Base-by-base conservation (phyloP, 2,797 vertebrate species). In the Phrynocephalus vlangalii region DNA sequence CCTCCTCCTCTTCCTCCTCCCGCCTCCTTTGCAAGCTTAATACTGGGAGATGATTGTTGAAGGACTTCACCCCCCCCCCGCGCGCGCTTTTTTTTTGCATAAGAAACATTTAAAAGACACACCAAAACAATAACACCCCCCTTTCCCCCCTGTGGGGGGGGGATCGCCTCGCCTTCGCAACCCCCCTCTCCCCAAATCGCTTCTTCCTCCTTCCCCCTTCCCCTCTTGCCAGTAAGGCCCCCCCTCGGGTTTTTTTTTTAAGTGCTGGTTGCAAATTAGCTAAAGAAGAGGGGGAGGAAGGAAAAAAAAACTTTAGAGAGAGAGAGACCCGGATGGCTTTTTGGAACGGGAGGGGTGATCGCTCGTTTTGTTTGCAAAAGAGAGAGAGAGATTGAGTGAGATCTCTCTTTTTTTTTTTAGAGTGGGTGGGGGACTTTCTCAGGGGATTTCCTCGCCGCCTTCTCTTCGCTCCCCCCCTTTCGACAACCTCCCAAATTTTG, bases 191-290 rank as follows among this genome's bases (percentile, higher is more conserved):
- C 50, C 28, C 6, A 10, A 16, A 52, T n/a, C 13, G 77, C 77
- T 1, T 4, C 13, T 6, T 8, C 33, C 16, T 48, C 60, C 48
- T 10, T 20, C 56, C 50, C 22, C 30, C 38, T 28, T 3, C 28
- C 24, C 3, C 30, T 24, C n/a, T 24, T 24, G 16, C 60, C 13
- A 63, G 2, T 18, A 16, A 33, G 33, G 33, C 38, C 66, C 28
- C 66, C 0, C 1, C 33, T 26, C 20, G 2, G 15, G 1, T 2
- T 6, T 50, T 20, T 70, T 70, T 28, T 18, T 52, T 71, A 94
- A 96, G 95, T 95, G 94, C 95, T 93, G 94, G 93, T 82, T 94
- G 95, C 95, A 95, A 96, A 96, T 96, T 95, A 95, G 94, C 95
- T 94, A 96, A 96, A 73, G 26, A 71, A n/a, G 7, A 28, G n/a